Evolutionary conservation across 2,888 invertebrate genomes (phyloP), one percentile per base, ranked within the genome.

Genomic region (Eudemis profundana): DNA sequence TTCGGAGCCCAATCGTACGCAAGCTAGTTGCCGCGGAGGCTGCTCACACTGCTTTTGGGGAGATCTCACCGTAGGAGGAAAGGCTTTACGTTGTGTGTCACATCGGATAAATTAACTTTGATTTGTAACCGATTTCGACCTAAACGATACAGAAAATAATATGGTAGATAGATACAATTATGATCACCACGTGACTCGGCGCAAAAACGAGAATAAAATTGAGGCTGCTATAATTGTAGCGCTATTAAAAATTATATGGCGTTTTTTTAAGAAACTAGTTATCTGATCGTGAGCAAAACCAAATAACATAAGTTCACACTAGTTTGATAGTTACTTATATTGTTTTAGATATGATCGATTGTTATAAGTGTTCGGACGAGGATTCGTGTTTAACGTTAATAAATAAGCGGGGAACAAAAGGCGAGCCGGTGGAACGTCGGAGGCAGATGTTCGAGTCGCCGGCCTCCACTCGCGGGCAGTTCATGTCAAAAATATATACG

Each of bases 1-100:
- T 84, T 75, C 78, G 70, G 71, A 75, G 78, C 77, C 76, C 51
- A 38, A 63, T 49, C 21, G 56, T 29, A 36, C 57, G 33, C 42
- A 29, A 19, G n/a, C n/a, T 46, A 46, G 15, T 33, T 5, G 42
- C 17, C 27, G 40, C 29, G 49, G 46, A 33, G 57, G 21, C 21
- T 36, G 36, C 21, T 23, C 2, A 10, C 15, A 4, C 3, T 33
- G 54, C 21, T 0, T 33, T 1, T 1, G 10, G 36, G 33, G 15
- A 47, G 46, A 59, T 47, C n/a, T 27, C 29, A 29, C 17, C 12
- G 7, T 17, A 3, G 12, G 1, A 53, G 38, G 8, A 33, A 33
- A 21, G 40, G 4, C 23, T 10, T 7, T 17, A 14, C 21, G 7
- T 3, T 50, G 27, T 50, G 29, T 42, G 21, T 44, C 17, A n/a